Percentiles rank a stretch among this genome's conserved stretches.
Evolutionary conservation across 2,113 vertebrate genomes (phyloP).

Genomic region (Hippolais icterina): DNA sequence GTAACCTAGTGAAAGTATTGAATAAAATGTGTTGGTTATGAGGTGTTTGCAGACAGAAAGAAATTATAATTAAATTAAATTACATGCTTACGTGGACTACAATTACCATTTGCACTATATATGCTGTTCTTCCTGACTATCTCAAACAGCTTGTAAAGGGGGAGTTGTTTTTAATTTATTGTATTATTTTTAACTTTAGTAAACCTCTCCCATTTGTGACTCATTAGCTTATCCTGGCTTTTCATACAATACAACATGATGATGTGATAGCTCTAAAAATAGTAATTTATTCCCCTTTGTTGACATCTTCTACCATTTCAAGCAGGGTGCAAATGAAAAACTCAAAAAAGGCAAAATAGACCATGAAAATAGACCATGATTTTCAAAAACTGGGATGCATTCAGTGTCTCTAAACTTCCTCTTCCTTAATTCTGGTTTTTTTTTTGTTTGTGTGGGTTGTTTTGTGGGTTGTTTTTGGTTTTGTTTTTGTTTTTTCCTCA

Average conservation of each 20-base stretch:
- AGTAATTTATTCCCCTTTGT: background rate
- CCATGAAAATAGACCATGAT: background rate
- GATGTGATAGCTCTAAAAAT: background rate
- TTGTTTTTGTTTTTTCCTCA: background rate
- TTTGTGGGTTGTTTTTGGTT: background rate
- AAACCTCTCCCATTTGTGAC: background rate
- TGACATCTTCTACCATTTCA: background rate
- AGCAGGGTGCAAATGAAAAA: background rate
- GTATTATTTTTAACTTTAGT: background rate
- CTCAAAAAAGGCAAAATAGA: background rate
- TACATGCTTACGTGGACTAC: background rate
- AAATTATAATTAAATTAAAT: constrained; percentile 41
- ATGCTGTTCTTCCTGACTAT: background rate
- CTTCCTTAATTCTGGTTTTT: background rate
- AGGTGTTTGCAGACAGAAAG: constrained; percentile 11
- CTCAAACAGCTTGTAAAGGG: background rate
- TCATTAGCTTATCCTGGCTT: background rate
- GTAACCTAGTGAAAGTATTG: background rate
- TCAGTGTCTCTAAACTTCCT: background rate
- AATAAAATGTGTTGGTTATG: background rate
- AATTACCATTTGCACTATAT: background rate
- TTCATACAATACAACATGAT: background rate
- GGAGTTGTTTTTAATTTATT: fast-evolving
- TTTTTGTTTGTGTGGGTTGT: background rate
- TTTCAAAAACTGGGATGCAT: background rate